phyloP scores from a whole-genome alignment of 2,113 vertebrate genomes.

The Leucopsar rothschildi region DNA sequence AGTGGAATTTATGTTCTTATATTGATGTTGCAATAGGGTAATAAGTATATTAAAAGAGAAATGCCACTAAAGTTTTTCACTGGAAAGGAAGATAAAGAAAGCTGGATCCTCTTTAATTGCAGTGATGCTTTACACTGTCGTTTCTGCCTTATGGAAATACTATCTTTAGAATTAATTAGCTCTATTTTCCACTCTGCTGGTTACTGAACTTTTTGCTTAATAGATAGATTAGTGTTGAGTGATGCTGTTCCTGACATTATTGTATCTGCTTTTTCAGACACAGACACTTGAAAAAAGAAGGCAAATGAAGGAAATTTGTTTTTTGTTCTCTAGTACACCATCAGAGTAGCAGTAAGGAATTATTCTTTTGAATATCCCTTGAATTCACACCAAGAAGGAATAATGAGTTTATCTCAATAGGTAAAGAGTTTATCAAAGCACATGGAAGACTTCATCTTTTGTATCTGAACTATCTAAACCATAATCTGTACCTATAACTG shows the following conservation, averaged over 20 bases:
- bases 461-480: not conserved
- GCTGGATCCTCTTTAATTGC: not conserved
- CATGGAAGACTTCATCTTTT: not conserved
- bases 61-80: not conserved
- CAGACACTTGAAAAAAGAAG: not conserved
- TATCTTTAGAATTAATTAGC: constrained; percentile 3
- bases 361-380: not conserved
- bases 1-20: not conserved
- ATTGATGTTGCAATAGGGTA: not conserved
- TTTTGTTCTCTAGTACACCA: not conserved
- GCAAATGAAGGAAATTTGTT: not conserved
- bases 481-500: not conserved
- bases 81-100: not conserved
- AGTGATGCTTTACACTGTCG: not conserved
- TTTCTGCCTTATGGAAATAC: not conserved
- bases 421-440: not conserved
- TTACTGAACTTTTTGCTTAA: not conserved
- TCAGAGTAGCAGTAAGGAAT: not conserved
- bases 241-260: not conserved
- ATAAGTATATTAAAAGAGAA: not conserved
- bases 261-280: not conserved
- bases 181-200: not conserved
- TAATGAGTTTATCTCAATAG: not conserved
- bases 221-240: not conserved
- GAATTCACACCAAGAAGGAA: not conserved